Evolutionary conservation across 2,113 vertebrate species (phyloP), one percentile per base, ranked within the genome.

Genomic region (Plotosus lineatus): DNA sequence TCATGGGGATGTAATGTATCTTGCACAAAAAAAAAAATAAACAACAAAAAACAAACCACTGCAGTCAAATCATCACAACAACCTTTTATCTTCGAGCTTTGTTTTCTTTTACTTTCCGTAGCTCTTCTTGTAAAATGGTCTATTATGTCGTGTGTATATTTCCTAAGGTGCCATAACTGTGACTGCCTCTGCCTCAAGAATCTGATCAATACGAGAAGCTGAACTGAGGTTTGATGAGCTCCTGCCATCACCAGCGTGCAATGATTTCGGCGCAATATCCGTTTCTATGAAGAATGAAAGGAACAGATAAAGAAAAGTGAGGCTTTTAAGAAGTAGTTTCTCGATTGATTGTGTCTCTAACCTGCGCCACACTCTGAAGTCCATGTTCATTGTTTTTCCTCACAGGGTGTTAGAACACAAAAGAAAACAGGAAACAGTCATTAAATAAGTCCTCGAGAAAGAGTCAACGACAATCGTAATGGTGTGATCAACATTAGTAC

Each of bases 281-380:
- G 71, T 77, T 85, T 85, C 84, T 79, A 36, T 15, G 53, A 65
- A 61, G 56, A 44, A 66, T 51, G 40, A 44, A 44, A 72, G 38
- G 74, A 66, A 33, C 10, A 10, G 44, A 73, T 19, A 74, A 77
- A 61, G 68, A 75, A 66, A 44, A 38, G 21, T 51, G 55, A 71
- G 51, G 31, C 78, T 77, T 60, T 81, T 58, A 50, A 77, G 68
- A 38, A 78, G 80, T 44, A 61, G 72, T 61, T 42, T 65, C 60
- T 61, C 65, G 65, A 86, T 83, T 58, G 85, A 86, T 86, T 81
- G 82, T 83, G 82, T 75, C 74, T 69, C 82, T 86, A 81, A 86
- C 78, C 75, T 78, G 38, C 38, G 75, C 46, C 68, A 56, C 53
- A 81, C 61, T 78, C 79, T 63, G 68, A 83, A 81, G 61, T 38